phyloP scores from a whole-genome alignment of 1,140 invertebrate species.

The Pseudomyrmex concolor region DNA sequence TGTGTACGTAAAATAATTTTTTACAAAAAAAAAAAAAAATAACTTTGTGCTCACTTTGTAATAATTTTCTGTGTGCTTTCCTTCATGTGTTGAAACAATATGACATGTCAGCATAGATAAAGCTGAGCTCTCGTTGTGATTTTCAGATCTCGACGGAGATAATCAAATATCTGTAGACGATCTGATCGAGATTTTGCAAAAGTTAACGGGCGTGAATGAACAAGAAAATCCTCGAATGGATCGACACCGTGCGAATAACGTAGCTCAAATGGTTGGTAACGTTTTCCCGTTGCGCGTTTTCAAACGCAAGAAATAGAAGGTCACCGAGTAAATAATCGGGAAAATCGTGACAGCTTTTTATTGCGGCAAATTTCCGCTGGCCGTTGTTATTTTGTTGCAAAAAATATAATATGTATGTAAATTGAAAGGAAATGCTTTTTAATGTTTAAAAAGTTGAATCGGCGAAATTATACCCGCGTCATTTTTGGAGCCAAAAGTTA shows the following conservation, averaged over 20 bases:
- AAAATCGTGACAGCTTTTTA: constrained; percentile 54
- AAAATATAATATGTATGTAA: constrained; percentile 28
- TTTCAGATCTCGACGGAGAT: constrained; percentile 87
- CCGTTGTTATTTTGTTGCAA: constrained; percentile 50
- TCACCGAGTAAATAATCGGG: constrained; percentile 27
- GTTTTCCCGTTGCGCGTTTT: constrained; percentile 9
- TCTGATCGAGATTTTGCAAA: constrained; percentile 85
- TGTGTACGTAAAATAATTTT: no score
- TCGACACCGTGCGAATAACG: constrained; percentile 59
- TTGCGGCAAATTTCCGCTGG: constrained; percentile 53
- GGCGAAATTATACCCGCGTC: constrained; percentile 17
- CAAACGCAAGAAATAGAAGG: neutral
- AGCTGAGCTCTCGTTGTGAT: constrained; percentile 60
- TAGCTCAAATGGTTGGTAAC: constrained; percentile 73
- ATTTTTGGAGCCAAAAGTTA: constrained; percentile 20
- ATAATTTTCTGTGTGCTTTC: no score
- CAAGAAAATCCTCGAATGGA: constrained; percentile 59
- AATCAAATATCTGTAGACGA: constrained; percentile 86
- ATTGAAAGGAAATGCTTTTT: constrained; percentile 54
- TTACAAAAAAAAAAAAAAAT: no score
- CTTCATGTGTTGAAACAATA: no score
- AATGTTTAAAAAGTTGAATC: constrained; percentile 32
- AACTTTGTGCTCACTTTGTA: no score
- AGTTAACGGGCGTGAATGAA: constrained; percentile 78
- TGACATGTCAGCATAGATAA: no score